A percentile compares a stretch with the other conserved stretches of the same genome.
phyloP scores from a whole-genome alignment of 2,113 vertebrate genomes.

The Pangasianodon gigas region DNA sequence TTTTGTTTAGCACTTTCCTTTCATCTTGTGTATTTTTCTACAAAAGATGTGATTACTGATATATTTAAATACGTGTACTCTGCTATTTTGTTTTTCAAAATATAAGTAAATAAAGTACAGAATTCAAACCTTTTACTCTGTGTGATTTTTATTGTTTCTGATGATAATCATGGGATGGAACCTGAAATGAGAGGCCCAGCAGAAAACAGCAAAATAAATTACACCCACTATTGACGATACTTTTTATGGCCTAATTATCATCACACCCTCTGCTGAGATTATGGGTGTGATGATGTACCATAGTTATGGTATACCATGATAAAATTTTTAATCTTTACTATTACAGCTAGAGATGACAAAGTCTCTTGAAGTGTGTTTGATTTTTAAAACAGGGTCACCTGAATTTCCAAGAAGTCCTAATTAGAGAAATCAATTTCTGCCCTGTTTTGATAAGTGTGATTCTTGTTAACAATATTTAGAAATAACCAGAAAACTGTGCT shows the following conservation, averaged over 20 bases:
- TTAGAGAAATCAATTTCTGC: not conserved
- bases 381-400: not conserved
- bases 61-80: slow-evolving; percentile 61
- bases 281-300: not conserved
- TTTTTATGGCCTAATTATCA: not conserved
- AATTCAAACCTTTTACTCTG: not conserved
- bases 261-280: not conserved
- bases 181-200: not conserved
- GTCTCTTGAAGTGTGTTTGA: not conserved
- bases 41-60: slow-evolving; percentile 68
- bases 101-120: slow-evolving; percentile 58
- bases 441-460: not conserved
- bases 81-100: slow-evolving; percentile 62
- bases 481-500: not conserved
- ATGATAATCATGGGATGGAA: not conserved
- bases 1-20: slow-evolving; percentile 70
- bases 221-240: not conserved
- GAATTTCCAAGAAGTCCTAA: not conserved
- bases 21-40: slow-evolving; percentile 65
- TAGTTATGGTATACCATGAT: not conserved
- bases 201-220: not conserved
- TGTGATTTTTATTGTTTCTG: not conserved
- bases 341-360: not conserved
- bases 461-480: not conserved
- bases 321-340: not conserved